Conservation (phyloP, 2,888 invertebrate genomes). For the Metallyticus violacea region DNA sequence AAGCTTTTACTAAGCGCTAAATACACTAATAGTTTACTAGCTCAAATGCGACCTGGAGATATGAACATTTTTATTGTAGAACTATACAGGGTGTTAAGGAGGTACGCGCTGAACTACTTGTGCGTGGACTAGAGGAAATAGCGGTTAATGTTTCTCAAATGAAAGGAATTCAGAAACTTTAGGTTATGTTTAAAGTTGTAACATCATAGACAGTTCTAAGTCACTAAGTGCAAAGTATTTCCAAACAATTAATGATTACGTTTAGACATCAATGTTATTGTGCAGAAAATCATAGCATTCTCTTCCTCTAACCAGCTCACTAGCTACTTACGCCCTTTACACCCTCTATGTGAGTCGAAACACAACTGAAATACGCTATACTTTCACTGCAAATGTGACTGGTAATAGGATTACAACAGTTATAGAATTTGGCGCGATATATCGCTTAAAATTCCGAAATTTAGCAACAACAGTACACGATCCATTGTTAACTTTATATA, state of each 20-base stretch:
- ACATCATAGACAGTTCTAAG: no score
- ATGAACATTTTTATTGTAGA: background rate
- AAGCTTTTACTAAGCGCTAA: conserved; percentile 24
- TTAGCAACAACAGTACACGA: no score
- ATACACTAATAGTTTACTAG: conserved; percentile 29
- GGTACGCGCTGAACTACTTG: background rate
- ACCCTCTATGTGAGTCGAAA: background rate
- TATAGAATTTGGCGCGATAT: no score
- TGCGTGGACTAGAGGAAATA: background rate
- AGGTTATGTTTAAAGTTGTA: no score
- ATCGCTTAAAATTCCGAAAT: no score
- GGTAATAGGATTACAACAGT: background rate
- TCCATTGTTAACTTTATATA: background rate
- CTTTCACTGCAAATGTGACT: rapidly evolving
- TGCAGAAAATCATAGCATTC: no score
- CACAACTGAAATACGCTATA: background rate
- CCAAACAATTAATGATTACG: no score
- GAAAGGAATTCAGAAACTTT: no score
- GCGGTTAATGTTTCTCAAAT: no score
- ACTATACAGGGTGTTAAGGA: background rate
- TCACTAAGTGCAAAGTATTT: no score
- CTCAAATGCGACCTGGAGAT: background rate
- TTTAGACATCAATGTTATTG: no score
- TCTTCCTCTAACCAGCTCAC: background rate
- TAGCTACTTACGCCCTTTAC: background rate